phyloP scores from a whole-genome alignment of 2,888 invertebrate genomes.

The Epinotia bilunana region DNA sequence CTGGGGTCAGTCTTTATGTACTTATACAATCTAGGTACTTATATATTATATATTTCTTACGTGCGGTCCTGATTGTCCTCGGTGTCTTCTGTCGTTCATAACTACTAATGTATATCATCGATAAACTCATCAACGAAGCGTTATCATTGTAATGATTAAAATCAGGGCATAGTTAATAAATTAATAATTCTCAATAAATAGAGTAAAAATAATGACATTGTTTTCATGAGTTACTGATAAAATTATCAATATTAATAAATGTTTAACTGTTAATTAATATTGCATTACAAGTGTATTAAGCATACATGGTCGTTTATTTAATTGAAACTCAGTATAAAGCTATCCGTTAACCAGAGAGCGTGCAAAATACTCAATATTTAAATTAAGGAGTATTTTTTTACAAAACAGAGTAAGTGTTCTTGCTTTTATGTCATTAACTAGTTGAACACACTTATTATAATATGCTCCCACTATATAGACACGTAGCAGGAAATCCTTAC shows the following conservation, averaged over 20 bases:
- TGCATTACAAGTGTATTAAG: neutral
- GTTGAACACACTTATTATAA: no score
- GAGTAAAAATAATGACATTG: neutral
- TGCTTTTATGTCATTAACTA: neutral
- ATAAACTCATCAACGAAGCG: neutral
- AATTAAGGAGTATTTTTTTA: neutral
- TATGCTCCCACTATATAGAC: neutral
- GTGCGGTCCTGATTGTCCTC: no score
- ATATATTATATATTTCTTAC: no score
- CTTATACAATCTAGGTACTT: no score
- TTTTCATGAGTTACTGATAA: neutral
- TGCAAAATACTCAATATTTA: neutral
- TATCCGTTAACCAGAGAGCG: neutral
- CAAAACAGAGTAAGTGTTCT: neutral
- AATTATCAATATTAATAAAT: neutral
- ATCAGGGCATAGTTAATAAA: neutral
- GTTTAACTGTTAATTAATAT: conserved; percentile 1
- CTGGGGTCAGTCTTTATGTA: no score
- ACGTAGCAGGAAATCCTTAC: no score
- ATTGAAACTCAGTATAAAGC: neutral
- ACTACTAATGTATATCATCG: neutral
- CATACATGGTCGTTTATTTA: neutral
- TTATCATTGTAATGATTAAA: neutral
- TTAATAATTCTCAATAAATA: neutral
- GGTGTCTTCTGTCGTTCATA: no score